Evolutionary conservation across 2,888 invertebrate species (phyloP).

Genomic region (Cremastinae sp.): DNA sequence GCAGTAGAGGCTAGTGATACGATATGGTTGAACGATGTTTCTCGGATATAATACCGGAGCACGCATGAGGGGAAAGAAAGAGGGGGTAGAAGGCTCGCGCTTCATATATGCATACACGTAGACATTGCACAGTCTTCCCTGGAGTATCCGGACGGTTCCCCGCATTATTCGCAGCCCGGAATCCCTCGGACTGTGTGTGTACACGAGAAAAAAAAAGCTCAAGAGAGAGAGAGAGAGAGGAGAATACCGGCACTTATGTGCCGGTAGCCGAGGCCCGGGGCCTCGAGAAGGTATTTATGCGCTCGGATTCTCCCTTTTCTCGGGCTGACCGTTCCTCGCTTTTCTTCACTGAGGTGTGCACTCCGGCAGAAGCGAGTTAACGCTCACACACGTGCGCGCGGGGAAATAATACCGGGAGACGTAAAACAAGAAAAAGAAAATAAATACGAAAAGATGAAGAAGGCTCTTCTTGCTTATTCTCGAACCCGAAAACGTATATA

Average conservation of each 20-base stretch:
- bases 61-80: constrained; percentile 24
- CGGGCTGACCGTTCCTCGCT: constrained; percentile 42
- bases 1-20: constrained; percentile 21
- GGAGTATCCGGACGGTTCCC: constrained; percentile 43
- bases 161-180: constrained; percentile 50
- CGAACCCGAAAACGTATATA: constrained; percentile 36
- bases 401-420: constrained; percentile 27
- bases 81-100: neutral
- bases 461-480: constrained; percentile 32
- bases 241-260: constrained; percentile 59
- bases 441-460: constrained; percentile 29
- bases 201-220: constrained; percentile 8
- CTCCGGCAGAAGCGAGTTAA: constrained; percentile 37
- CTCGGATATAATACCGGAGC: constrained; percentile 54
- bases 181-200: constrained; percentile 24
- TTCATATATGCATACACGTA: constrained; percentile 44
- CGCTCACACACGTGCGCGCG: constrained; percentile 29
- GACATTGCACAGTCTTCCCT: constrained; percentile 47
- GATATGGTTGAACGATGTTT: constrained; percentile 58
- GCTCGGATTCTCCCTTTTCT: constrained; percentile 61
- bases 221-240: constrained; percentile 33
- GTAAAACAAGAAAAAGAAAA: constrained; percentile 6
- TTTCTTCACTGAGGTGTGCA: constrained; percentile 45
- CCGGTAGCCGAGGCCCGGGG: constrained; percentile 59
- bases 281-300: constrained; percentile 59